These are phyloP conservation scores for Podilymbus podiceps DNA, from an alignment of 2,113 vertebrate genomes.

Conservation along the genomic window DNA sequence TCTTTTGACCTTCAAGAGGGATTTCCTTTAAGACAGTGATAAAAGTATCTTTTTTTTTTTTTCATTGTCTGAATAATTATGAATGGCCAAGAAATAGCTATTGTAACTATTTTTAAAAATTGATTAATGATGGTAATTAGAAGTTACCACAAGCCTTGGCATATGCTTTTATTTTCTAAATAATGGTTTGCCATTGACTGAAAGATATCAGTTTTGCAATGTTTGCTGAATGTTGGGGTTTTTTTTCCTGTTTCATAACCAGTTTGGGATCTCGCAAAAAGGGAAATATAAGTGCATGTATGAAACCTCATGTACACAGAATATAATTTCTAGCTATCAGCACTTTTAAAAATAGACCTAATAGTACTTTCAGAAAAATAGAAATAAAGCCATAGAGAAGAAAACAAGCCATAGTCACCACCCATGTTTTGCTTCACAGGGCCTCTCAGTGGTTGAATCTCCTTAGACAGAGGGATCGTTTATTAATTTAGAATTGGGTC, in stretches of 20 bases:
- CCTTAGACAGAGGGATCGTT: background rate
- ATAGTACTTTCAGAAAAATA: background rate
- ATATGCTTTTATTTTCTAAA: background rate
- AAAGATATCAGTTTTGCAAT: background rate
- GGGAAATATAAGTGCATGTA: background rate
- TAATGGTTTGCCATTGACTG: background rate
- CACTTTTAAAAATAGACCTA: background rate
- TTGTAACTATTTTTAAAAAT: background rate
- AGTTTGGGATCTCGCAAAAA: background rate
- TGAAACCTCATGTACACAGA: background rate
- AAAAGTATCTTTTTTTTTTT: background rate
- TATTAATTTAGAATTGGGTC: background rate
- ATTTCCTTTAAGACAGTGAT: background rate
- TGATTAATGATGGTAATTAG: background rate
- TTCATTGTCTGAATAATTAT: background rate
- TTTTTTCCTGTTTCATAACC: background rate
- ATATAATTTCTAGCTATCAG: background rate
- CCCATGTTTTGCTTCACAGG: background rate
- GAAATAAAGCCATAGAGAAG: background rate
- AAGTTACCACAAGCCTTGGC: background rate
- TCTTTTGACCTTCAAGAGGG: background rate
- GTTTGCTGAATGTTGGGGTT: background rate
- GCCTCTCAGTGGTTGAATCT: background rate
- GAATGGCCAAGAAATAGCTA: background rate
- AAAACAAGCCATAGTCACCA: background rate